Conservation (phyloP, 30 jellyfish, hydroid and myxozoan genomes). For the Phacellophora camtschatica region DNA sequence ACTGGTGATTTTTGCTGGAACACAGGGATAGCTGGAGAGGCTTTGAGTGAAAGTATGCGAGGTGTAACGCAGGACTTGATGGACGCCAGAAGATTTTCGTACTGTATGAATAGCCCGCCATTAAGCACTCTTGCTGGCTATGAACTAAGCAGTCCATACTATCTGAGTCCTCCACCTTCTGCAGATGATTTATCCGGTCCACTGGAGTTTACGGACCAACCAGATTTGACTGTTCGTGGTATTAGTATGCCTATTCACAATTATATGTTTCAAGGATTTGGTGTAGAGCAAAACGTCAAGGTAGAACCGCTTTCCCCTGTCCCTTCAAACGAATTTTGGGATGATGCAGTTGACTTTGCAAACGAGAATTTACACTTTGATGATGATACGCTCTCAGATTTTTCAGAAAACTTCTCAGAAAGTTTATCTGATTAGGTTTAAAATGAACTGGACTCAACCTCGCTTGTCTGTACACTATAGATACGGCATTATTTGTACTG, state of each 20-base stretch:
- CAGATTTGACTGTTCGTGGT: slow-evolving; percentile 87
- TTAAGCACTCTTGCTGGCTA: slow-evolving; percentile 52
- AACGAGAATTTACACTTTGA: slow-evolving; percentile 44
- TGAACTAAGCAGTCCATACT: slow-evolving; percentile 85
- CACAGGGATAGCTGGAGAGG: slow-evolving; percentile 62
- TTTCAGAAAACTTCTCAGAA: slow-evolving; percentile 66
- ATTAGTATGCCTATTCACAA: slow-evolving; percentile 80
- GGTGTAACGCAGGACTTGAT: slow-evolving; percentile 85
- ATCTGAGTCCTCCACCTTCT: slow-evolving; percentile 95
- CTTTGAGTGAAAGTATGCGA: slow-evolving; percentile 86
- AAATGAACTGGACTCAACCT: no score
- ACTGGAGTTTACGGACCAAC: slow-evolving; percentile 78
- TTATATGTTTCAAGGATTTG: slow-evolving; percentile 46
- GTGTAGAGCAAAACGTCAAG: slow-evolving; percentile 41
- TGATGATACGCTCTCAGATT: slow-evolving; percentile 48
- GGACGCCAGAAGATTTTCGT: slow-evolving; percentile 81
- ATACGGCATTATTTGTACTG: no score
- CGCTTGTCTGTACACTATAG: no score
- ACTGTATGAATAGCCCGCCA: slow-evolving; percentile 65
- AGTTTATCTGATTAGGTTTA: slow-evolving; percentile 26
- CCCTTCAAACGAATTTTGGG: slow-evolving; percentile 67
- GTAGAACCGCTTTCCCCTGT: slow-evolving; percentile 89
- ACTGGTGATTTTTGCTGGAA: slow-evolving; percentile 91
- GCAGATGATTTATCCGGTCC: slow-evolving; percentile 73
- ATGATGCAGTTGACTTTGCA: slow-evolving; percentile 63